A percentile compares a stretch with the other conserved stretches of the same genome.
These are phyloP conservation scores for Calonectris borealis DNA, from an alignment of 2,113 vertebrate genomes.

Conservation along the genomic window DNA sequence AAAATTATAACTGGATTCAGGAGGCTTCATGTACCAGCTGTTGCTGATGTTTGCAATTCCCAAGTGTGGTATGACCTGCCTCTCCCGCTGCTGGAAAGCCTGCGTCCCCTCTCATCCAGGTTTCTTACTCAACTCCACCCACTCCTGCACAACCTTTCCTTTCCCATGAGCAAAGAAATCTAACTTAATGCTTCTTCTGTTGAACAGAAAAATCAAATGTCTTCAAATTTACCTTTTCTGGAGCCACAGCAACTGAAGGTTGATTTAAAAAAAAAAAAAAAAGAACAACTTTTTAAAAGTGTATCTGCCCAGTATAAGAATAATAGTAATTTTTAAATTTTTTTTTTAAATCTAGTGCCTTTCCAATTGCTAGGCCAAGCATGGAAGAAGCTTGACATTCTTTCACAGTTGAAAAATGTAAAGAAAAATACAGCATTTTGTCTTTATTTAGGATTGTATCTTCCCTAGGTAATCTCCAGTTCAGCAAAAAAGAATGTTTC, in stretches of 20 bases:
- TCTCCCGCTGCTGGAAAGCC: neutral
- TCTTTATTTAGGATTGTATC: neutral
- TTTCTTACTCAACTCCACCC: neutral
- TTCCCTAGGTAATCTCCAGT: neutral
- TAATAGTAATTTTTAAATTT: neutral
- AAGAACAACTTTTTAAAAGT: neutral
- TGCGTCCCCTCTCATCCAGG: neutral
- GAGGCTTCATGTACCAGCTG: neutral
- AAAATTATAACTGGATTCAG: neutral
- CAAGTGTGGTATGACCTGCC: neutral
- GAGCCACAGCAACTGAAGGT: neutral
- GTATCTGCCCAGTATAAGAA: neutral
- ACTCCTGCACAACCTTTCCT: neutral
- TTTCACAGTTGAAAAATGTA: neutral
- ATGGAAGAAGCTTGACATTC: neutral
- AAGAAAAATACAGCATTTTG: neutral
- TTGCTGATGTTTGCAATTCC: neutral
- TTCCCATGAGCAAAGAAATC: neutral
- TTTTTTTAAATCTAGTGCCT: neutral
- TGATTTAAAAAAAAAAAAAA: neutral
- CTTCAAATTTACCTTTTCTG: neutral
- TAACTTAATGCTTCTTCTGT: neutral
- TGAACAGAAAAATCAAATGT: neutral
- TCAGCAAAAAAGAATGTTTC: neutral
- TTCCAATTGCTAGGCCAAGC: neutral